Conservation (phyloP, 1,140 invertebrate species). For the Drosophila takahashii region DNA sequence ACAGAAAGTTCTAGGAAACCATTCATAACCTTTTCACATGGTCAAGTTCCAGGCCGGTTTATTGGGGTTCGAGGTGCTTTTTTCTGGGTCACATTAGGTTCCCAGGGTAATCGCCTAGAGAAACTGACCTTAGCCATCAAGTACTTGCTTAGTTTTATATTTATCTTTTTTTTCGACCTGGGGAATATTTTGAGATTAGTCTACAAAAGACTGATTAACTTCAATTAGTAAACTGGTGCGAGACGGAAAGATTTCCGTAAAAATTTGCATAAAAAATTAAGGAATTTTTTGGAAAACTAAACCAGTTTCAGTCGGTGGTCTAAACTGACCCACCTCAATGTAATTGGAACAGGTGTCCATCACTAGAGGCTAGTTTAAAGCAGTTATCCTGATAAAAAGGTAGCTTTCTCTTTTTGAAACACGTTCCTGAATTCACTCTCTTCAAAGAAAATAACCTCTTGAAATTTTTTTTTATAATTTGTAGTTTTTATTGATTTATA, state of each 20-base stretch:
- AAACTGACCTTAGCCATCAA: constrained; percentile 35
- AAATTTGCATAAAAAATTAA: constrained; percentile 29
- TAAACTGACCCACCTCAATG: constrained; percentile 40
- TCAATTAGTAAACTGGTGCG: constrained; percentile 54
- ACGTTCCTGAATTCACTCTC: background rate
- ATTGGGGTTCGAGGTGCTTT: constrained; percentile 8
- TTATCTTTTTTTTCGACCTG: constrained; percentile 2
- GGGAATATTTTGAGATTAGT: constrained; percentile 2
- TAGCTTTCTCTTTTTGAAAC: background rate
- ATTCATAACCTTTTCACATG: background rate
- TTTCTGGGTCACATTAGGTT: constrained; percentile 5
- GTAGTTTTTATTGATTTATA: constrained; percentile 41
- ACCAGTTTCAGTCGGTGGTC: background rate
- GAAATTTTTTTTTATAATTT: constrained; percentile 30
- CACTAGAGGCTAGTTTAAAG: background rate
- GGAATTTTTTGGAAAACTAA: constrained; percentile 34
- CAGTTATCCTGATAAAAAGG: constrained; percentile 14
- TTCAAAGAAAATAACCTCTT: constrained; percentile 21
- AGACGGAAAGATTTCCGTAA: constrained; percentile 61
- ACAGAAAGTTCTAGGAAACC: constrained; percentile 13
- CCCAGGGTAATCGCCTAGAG: constrained; percentile 4
- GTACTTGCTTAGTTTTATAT: background rate
- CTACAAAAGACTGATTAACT: constrained; percentile 32
- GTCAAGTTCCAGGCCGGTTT: constrained; percentile 27
- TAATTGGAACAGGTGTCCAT: background rate